A percentile compares a stretch with the other conserved stretches of the same genome.
Evolutionary conservation across 2,113 vertebrate species (phyloP).

Genomic region (Neogobius melanostomus): DNA sequence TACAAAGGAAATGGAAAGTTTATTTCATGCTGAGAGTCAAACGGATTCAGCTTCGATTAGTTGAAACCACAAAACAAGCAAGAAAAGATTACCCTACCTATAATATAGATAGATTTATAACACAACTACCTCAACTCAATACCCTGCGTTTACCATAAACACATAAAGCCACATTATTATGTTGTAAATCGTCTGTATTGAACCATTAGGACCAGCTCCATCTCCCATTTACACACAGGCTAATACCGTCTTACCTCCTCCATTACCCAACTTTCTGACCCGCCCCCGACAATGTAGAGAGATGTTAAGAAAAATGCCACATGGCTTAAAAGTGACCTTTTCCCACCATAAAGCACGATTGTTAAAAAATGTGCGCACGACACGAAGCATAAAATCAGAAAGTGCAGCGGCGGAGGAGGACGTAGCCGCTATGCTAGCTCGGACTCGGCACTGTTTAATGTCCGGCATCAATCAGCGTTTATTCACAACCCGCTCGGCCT

Average conservation of each 20-base stretch:
- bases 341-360: neutral
- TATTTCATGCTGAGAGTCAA: too few relatives aligned
- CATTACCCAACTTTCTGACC: neutral
- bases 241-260: neutral
- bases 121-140: too few relatives aligned
- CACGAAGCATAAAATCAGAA: neutral
- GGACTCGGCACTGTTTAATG: neutral
- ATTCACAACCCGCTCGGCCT: neutral
- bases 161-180: too few relatives aligned
- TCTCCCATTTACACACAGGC: neutral
- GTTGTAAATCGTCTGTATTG: too few relatives aligned
- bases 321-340: slow-evolving; percentile 2
- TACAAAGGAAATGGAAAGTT: too few relatives aligned
- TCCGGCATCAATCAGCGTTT: neutral
- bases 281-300: neutral
- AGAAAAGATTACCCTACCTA: too few relatives aligned
- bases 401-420: neutral
- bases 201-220: too few relatives aligned
- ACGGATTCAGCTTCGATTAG: too few relatives aligned
- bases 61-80: too few relatives aligned
- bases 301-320: neutral
- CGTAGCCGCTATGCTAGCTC: neutral
- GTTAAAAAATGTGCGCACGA: neutral
- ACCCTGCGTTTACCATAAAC: too few relatives aligned
- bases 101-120: too few relatives aligned